A percentile compares a stretch with the other conserved stretches of the same genome.
Conservation (phyloP, 2,797 vertebrate genomes). For the Urophycis tenuis region DNA sequence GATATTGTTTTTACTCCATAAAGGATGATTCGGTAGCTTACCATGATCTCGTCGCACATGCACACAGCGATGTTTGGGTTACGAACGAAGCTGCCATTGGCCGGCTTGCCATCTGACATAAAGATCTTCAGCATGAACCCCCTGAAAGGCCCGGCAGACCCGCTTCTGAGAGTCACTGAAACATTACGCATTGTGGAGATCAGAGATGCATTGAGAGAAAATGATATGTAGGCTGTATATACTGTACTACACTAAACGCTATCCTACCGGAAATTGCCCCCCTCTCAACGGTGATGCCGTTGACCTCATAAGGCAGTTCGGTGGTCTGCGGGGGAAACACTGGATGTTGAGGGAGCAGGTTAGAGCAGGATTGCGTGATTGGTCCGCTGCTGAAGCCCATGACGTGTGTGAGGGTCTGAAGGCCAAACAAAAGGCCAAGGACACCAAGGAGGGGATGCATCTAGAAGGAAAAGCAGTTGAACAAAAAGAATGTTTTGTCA, state of each 20-base stretch:
- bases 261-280: constrained; percentile 39
- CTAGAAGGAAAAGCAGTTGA: constrained; percentile 27
- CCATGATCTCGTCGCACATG: too few species aligned
- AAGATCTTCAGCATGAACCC: constrained; percentile 55
- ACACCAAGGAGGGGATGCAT: constrained; percentile 22
- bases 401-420: constrained; percentile 25
- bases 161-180: constrained; percentile 39
- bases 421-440: constrained; percentile 26
- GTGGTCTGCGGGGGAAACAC: neutral
- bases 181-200: neutral
- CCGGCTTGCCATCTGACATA: accelerated
- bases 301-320: neutral
- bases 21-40: constrained; percentile 26
- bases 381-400: accelerated
- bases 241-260: neutral
- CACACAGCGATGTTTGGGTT: too few species aligned
- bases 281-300: accelerated
- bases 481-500: too few species aligned
- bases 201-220: neutral
- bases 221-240: neutral
- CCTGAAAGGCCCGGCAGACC: accelerated
- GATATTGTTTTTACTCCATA: neutral
- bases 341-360: neutral
- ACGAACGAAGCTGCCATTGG: constrained; percentile 42
- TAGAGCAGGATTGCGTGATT: neutral